Conservation (phyloP, 2,113 vertebrate genomes). For the Carlito syrichta region DNA sequence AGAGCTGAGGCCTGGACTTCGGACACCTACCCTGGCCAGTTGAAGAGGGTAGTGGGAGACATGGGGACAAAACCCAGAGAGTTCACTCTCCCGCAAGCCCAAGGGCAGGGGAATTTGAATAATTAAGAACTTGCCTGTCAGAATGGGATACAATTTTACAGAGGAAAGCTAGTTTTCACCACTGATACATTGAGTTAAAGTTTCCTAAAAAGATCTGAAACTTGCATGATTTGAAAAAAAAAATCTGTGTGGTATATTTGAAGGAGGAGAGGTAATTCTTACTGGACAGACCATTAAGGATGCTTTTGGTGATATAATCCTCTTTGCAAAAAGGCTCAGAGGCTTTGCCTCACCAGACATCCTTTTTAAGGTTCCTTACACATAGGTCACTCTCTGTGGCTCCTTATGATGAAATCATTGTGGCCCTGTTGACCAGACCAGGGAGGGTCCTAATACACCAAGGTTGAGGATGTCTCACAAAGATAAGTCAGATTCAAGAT, state of each 20-base stretch:
- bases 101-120: rapidly evolving
- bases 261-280: not conserved
- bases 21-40: not conserved
- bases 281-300: rapidly evolving
- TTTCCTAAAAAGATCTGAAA: not conserved
- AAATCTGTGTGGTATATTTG: not conserved
- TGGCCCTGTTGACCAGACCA: not conserved
- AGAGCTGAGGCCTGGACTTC: not conserved
- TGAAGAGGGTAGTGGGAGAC: not conserved
- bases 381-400: no score
- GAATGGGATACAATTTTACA: no score
- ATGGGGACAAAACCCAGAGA: not conserved
- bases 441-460: not conserved
- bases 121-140: not conserved
- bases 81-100: rapidly evolving
- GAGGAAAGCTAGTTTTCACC: no score
- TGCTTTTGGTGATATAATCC: not conserved
- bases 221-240: not conserved
- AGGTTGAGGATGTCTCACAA: not conserved
- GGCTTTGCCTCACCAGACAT: not conserved
- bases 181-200: not conserved
- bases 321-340: not conserved
- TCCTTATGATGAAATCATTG: rapidly evolving
- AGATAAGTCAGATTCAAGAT: not conserved
- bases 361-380: no score